phyloP scores from a whole-genome alignment of 1,140 invertebrate species.

The Platorchestia sp. region DNA sequence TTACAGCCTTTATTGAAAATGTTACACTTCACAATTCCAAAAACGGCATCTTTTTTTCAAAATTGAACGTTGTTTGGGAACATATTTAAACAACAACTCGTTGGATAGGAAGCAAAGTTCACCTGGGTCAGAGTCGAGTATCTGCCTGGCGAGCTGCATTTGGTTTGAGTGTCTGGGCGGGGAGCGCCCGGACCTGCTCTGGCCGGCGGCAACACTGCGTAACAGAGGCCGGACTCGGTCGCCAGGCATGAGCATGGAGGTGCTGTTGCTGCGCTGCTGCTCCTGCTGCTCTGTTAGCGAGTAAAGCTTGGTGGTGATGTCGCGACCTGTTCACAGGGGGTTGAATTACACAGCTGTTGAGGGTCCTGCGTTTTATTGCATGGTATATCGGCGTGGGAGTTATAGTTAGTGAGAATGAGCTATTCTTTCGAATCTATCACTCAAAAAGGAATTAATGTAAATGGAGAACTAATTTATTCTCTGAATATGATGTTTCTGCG shows the following conservation, averaged over 20 bases:
- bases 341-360: too few species aligned
- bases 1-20: neutral
- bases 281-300: constrained; percentile 81
- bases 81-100: neutral
- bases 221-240: constrained; percentile 69
- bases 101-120: neutral
- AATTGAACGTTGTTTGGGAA: neutral
- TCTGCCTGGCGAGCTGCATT: neutral
- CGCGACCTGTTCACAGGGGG: constrained; percentile 77
- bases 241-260: constrained; percentile 15
- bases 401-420: too few species aligned
- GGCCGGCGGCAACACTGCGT: constrained; percentile 72
- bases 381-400: too few species aligned
- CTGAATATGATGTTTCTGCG: too few species aligned
- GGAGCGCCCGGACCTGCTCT: neutral
- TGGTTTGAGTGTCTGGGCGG: neutral
- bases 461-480: too few species aligned
- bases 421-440: too few species aligned
- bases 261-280: constrained; percentile 36
- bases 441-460: too few species aligned
- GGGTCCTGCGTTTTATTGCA: too few species aligned
- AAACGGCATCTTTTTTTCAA: neutral
- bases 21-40: neutral
- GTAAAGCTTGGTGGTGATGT: constrained; percentile 88
- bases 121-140: neutral